Evolutionary conservation across 2,113 vertebrate species (phyloP).

Genomic region (Amphiprion percula): DNA sequence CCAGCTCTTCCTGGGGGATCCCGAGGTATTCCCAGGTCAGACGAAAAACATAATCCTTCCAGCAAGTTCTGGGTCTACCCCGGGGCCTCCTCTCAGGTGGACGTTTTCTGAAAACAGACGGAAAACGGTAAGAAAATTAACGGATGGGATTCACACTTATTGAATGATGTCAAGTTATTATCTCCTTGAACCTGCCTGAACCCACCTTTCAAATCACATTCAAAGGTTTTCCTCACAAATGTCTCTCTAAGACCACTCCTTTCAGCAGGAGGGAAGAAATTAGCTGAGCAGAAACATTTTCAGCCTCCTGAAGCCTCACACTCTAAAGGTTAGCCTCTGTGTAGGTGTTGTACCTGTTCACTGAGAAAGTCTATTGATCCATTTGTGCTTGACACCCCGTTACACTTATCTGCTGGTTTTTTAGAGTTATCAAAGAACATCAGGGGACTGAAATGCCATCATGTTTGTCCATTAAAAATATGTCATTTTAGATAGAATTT

Average conservation of each 20-base stretch:
- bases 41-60: too few relatives aligned
- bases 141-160: too few relatives aligned
- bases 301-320: not conserved
- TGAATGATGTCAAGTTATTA: too few relatives aligned
- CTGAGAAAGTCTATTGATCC: conserved; percentile 36
- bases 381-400: not conserved
- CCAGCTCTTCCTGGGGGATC: too few relatives aligned
- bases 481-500: not conserved
- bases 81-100: too few relatives aligned
- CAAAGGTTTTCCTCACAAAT: not conserved
- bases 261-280: not conserved
- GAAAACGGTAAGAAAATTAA: too few relatives aligned
- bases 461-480: not conserved
- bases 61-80: too few relatives aligned
- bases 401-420: not conserved
- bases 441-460: conserved; percentile 24
- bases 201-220: too few relatives aligned
- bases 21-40: too few relatives aligned
- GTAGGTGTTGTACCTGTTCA: not conserved
- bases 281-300: conserved; percentile 2
- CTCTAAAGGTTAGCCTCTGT: conserved; percentile 23
- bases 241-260: too few relatives aligned
- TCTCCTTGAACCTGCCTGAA: not conserved
- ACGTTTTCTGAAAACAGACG: too few relatives aligned
- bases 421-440: not conserved